These are phyloP conservation scores for Phainopepla nitens DNA, from an alignment of 2,113 vertebrate genomes.

Conservation along the genomic window DNA sequence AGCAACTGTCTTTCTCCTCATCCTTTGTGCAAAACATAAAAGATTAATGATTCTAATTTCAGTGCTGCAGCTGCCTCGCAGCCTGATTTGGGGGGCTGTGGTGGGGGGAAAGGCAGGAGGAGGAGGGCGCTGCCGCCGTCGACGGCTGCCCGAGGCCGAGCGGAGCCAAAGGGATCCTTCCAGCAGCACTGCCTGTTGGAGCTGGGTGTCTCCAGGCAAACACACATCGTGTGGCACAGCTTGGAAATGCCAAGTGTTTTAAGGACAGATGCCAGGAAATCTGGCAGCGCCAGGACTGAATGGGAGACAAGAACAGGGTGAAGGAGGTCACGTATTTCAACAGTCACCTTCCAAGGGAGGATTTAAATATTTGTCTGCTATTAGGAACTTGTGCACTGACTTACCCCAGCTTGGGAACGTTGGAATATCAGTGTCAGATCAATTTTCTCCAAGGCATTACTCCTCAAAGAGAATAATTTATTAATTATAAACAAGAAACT, in stretches of 20 bases:
- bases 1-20: not conserved
- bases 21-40: slow-evolving; percentile 52
- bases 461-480: not conserved
- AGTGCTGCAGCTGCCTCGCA: slow-evolving; percentile 46
- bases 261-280: not conserved
- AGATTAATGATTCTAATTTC: slow-evolving; percentile 58
- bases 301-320: rapidly evolving
- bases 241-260: not conserved
- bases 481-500: not conserved
- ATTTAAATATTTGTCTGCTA: slow-evolving; percentile 39
- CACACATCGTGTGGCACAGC: not conserved
- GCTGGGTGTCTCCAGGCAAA: not conserved
- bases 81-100: slow-evolving; percentile 30
- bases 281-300: not conserved
- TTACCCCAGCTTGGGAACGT: slow-evolving; percentile 38
- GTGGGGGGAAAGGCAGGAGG: slow-evolving; percentile 17
- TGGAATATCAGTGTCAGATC: slow-evolving; percentile 57
- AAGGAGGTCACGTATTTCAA: not conserved
- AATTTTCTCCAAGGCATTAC: slow-evolving; percentile 52
- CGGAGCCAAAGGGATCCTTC: not conserved
- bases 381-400: not conserved
- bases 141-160: not conserved
- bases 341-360: not conserved
- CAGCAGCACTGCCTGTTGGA: not conserved
- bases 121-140: not conserved